Evolutionary conservation across 2,797 vertebrate genomes (phyloP).

Genomic region (Epinephelus awoara): DNA sequence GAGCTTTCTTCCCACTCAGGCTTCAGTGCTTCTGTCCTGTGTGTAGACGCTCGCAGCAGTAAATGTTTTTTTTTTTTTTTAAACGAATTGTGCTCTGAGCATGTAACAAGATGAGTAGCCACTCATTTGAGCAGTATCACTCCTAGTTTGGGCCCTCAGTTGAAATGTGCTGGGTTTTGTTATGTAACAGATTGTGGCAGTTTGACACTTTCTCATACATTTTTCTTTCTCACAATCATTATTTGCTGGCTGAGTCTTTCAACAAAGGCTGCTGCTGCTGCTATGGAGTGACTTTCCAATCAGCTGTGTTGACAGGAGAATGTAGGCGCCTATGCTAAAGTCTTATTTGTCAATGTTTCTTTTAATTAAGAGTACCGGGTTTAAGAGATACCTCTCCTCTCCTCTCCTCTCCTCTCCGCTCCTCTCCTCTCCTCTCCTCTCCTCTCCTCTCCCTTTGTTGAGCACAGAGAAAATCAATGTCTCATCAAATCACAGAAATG

Average conservation of each 20-base stretch:
- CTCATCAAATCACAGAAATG: slow-evolving; percentile 70
- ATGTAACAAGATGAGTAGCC: slow-evolving; percentile 31
- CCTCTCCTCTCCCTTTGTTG: slow-evolving; percentile 49
- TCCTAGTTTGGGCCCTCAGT: slow-evolving; percentile 40
- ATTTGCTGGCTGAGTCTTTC: slow-evolving; percentile 55
- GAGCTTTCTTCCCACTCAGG: slow-evolving; percentile 4
- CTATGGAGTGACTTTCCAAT: slow-evolving; percentile 55
- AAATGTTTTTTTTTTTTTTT: slow-evolving; percentile 5
- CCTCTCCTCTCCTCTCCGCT: not conserved
- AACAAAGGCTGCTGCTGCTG: slow-evolving; percentile 60
- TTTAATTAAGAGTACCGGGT: slow-evolving; percentile 60
- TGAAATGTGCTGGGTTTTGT: slow-evolving; percentile 60
- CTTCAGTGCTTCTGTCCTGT: slow-evolving; percentile 20
- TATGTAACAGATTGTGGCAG: slow-evolving; percentile 55
- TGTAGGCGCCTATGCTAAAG: slow-evolving; percentile 60
- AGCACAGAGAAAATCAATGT: slow-evolving; percentile 74
- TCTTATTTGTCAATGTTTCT: slow-evolving; percentile 60
- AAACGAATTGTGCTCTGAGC: slow-evolving; percentile 23
- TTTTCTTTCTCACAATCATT: slow-evolving; percentile 56
- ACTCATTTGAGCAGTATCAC: slow-evolving; percentile 38
- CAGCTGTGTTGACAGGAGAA: slow-evolving; percentile 61
- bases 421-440: slow-evolving; percentile 3
- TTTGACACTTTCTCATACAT: slow-evolving; percentile 58
- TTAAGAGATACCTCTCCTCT: slow-evolving; percentile 24
- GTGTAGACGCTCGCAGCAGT: not conserved